Base-by-base conservation (phyloP, 53 echinoderm and acorn worm genomes). In the Echinometra lucunter region DNA sequence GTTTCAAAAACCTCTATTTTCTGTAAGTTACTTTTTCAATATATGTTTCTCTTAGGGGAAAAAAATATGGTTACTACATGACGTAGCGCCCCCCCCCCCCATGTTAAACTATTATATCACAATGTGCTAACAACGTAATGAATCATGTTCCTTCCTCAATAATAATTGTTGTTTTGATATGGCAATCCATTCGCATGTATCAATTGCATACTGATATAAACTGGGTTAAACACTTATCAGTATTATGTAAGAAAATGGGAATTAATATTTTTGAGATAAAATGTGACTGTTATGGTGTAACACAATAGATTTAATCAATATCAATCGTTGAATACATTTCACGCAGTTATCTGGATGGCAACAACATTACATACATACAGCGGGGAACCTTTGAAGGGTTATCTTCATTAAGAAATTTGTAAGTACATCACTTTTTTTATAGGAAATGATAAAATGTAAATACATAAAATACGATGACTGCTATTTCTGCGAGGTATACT, bases 351-450 rank as follows among this genome's bases (percentile, higher is more conserved):
- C 38, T 78, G 42, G 35, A 16, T 78, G 40, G 28, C 19, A 78
- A 40, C 42, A 38, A 11, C 78, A 78, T 78, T 78, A 38, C 38
- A 38, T 38, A 42, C 2, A 38, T 78, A 42, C 37, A 78, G 23
- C 19, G 16, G 78, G 42, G 78, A 18, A 78, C 78, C 8, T 78
- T 78, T 78, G 78, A 78, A 42, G 78, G 78, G 28, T 78, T 78
- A 78, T 42, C 23, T 5, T 78, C 42, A 38, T 23, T 78, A 11
- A 38, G 78, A 40, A 78, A 40, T 78, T 42, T 78, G 78, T 78
- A 78, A 78, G 78, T 78, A 4, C 23, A 18, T 4, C 6, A 40
- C 18, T 38, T n/a, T 17, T 28, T 34, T 6, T 38, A 21, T 42
- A 38, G 42, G 42, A 78, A 7, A 40, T 78, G 42, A 78, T 19